Conservation (phyloP, 2,888 invertebrate species). For the Callinectes sapidus region DNA sequence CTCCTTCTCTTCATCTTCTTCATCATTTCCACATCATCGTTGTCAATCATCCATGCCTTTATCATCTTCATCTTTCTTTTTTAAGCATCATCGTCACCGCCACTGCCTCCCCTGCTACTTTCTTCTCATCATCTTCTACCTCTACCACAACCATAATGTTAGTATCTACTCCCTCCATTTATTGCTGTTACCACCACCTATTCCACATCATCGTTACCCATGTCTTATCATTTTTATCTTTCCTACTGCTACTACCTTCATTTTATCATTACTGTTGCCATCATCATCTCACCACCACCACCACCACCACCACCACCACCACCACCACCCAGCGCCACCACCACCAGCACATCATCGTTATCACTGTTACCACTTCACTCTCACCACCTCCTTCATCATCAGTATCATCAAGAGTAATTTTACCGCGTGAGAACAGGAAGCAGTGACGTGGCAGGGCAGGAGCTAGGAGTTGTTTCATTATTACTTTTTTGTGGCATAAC, state of each 20-base stretch:
- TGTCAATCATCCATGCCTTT: not conserved
- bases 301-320: not conserved
- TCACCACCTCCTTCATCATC: not conserved
- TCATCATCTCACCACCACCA: not conserved
- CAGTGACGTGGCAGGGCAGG: not conserved
- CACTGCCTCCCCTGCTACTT: not conserved
- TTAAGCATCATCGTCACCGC: not conserved
- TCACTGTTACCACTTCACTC: not conserved
- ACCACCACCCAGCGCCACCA: not conserved
- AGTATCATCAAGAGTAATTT: not conserved
- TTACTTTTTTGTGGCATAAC: not conserved
- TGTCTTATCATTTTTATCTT: not conserved
- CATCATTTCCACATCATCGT: not conserved
- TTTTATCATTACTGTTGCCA: not conserved
- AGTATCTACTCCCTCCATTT: no score
- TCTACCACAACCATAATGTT: no score
- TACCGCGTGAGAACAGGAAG: not conserved
- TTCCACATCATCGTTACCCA: no score
- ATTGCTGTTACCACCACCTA: no score
- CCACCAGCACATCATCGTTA: not conserved
- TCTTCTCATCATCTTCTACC: no score
- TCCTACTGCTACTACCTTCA: not conserved
- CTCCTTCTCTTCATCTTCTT: not conserved
- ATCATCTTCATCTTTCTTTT: not conserved
- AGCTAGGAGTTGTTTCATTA: no score